These are phyloP conservation scores for Metopolophium dirhodum DNA, from an alignment of 1,140 invertebrate species.

Conservation along the genomic window DNA sequence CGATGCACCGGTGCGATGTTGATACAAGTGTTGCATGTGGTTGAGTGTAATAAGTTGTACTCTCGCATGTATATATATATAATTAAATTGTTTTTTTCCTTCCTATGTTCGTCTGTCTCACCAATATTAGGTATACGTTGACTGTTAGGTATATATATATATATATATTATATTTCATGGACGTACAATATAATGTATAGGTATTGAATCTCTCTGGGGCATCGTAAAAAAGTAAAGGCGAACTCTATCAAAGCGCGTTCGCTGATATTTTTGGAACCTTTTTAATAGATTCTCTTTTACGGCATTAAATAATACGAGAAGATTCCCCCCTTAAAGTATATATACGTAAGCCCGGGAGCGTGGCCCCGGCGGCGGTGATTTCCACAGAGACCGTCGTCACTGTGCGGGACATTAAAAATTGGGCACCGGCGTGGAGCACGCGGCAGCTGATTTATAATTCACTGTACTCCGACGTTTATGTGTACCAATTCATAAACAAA, in stretches of 20 bases:
- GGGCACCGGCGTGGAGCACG: neutral
- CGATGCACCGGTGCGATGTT: neutral
- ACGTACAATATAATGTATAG: neutral
- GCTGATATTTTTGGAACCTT: slow-evolving; percentile 27
- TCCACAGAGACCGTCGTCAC: slow-evolving; percentile 32
- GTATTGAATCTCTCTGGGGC: neutral
- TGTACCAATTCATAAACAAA: neutral
- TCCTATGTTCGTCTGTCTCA: neutral
- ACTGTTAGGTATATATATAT: neutral
- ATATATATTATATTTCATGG: neutral
- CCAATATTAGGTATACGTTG: neutral
- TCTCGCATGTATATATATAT: neutral
- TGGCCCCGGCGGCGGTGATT: neutral
- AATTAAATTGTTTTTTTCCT: neutral
- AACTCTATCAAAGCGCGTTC: slow-evolving; percentile 2
- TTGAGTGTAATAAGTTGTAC: neutral
- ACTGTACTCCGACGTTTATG: neutral
- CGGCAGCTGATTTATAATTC: slow-evolving; percentile 35
- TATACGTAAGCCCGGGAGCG: neutral
- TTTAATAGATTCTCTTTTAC: slow-evolving; percentile 53
- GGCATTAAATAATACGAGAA: neutral
- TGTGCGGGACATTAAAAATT: slow-evolving; percentile 2
- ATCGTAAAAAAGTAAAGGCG: slow-evolving; percentile 2
- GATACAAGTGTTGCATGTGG: slow-evolving; percentile 53
- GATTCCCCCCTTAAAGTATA: neutral